Percentiles rank a stretch among this genome's conserved stretches.
Evolutionary conservation across 2,888 invertebrate genomes (phyloP).

Genomic region (Ophion obscuratus): DNA sequence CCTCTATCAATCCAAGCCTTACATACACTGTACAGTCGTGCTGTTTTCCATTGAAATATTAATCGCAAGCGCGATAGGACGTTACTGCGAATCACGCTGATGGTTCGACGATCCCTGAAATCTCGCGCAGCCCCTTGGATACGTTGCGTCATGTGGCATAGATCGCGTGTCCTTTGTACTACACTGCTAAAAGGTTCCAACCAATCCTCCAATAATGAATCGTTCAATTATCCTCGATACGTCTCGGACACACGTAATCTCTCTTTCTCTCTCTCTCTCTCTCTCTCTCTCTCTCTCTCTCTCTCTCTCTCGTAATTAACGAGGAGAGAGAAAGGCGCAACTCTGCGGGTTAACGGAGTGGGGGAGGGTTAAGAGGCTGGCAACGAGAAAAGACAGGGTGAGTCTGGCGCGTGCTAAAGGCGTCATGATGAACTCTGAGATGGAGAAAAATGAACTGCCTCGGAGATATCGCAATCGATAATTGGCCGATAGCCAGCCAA

Average conservation of each 20-base stretch:
- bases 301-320: constrained; percentile 47
- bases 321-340: constrained; percentile 20
- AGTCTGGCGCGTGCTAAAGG: constrained; percentile 72
- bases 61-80: constrained; percentile 77
- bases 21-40: constrained; percentile 55
- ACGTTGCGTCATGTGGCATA: constrained; percentile 52
- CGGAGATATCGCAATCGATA: constrained; percentile 56
- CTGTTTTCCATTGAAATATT: constrained; percentile 82
- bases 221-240: constrained; percentile 60
- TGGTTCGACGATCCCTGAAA: constrained; percentile 41
- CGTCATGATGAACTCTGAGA: constrained; percentile 61
- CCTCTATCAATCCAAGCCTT: constrained; percentile 36
- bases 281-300: neutral
- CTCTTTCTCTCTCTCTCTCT: neutral
- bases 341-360: neutral
- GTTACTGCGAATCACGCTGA: constrained; percentile 34
- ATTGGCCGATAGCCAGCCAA: constrained; percentile 58
- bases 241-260: constrained; percentile 54
- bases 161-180: constrained; percentile 57
- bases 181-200: constrained; percentile 7
- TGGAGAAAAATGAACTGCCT: constrained; percentile 40
- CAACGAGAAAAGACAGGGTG: constrained; percentile 73
- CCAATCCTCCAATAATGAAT: constrained; percentile 10
- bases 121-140: constrained; percentile 3
- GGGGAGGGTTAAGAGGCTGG: constrained; percentile 7